Evolutionary conservation across 1,140 invertebrate genomes (phyloP), one percentile per base, ranked within the genome.

Genomic region (Drosophila sturtevanti): DNA sequence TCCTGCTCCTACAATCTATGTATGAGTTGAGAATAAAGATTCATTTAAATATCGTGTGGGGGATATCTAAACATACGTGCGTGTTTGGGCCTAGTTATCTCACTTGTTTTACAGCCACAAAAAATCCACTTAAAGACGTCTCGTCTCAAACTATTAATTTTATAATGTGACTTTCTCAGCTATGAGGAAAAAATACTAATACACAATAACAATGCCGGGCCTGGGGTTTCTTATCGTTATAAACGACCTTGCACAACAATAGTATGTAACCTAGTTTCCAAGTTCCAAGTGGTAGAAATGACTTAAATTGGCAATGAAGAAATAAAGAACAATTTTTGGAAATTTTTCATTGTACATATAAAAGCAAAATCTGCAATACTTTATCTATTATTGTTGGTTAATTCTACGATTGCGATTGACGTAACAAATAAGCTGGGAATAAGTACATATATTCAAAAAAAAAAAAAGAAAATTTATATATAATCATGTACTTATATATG

Each of bases 41-140:
- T 12, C 5, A 31, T 31, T 4, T 6, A 31, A 31, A 6, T 31
- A 1, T 31, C n/a, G n/a, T n/a, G n/a, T 31, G 27, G 27, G 7
- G 27, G 27, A 31, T 14, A 18, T 48, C 76, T 70, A 48, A 76
- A 58, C 5, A 68, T 59, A 21, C 18, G 41, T 48, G 41, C 22
- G 11, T 41, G 35, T 59, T 21, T 9, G 1, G 16, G 9, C 18
- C 5, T 21, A 48, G 16, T 18, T 48, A 21, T 48, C 16, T 9
- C 9, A 11, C 1, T 41, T 41, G 5, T 16, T 44, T 21, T 48
- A 48, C 16, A 48, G 9, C 41, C 41, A 11, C 16, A 11, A 21
- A 11, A 21, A 18, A 21, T 21, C 16, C 16, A 21, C 41, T 7
- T 2, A 4, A 9, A 48, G 16, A 48, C 16, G 9, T 10, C 9